These are phyloP conservation scores for Philopotamus ludificatus DNA, from an alignment of 1,140 invertebrate species.

Conservation along the genomic window DNA sequence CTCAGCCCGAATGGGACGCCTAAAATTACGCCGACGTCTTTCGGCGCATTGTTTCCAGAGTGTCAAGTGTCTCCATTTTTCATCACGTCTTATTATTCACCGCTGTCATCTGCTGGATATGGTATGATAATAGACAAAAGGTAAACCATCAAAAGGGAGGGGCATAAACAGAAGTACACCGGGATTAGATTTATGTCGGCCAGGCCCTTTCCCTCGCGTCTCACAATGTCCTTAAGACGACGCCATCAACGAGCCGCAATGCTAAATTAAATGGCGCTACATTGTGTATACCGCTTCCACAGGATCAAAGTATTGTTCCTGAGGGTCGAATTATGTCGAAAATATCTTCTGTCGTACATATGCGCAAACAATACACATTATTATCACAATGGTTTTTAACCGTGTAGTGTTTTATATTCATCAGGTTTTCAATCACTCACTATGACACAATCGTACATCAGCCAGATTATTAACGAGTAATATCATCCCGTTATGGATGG, in stretches of 20 bases:
- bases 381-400: too few species aligned
- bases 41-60: neutral
- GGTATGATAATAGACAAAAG: slow-evolving; percentile 15
- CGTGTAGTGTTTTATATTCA: too few species aligned
- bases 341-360: too few species aligned
- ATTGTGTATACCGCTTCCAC: neutral
- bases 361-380: too few species aligned
- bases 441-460: too few species aligned
- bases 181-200: slow-evolving; percentile 24
- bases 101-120: neutral
- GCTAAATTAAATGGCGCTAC: slow-evolving; percentile 22
- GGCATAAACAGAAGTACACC: slow-evolving; percentile 14
- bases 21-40: neutral
- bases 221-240: slow-evolving; percentile 4
- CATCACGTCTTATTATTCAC: neutral
- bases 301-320: neutral
- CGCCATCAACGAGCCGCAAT: neutral
- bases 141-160: slow-evolving; percentile 10
- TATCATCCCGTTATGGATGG: too few species aligned
- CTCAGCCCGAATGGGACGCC: neutral
- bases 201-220: neutral
- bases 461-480: too few species aligned
- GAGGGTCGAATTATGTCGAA: neutral
- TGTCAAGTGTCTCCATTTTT: neutral
- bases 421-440: too few species aligned